These are phyloP conservation scores for Stenotaenia linearis DNA, from an alignment of 2,888 invertebrate genomes.

Conservation along the genomic window DNA sequence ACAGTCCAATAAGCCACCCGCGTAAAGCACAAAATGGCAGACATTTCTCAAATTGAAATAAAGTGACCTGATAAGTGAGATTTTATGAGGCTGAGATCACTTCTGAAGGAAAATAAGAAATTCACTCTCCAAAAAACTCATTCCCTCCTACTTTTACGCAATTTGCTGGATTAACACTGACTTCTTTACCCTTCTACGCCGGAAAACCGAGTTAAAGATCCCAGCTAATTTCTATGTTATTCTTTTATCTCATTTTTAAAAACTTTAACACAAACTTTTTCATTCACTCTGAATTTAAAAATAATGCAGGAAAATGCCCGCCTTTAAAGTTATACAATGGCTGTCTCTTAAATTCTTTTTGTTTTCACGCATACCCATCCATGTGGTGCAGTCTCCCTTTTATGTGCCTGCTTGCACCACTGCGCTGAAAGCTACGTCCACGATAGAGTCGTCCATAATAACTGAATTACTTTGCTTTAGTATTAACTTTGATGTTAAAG, in stretches of 20 bases:
- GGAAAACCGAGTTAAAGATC: too few species aligned
- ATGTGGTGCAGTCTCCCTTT: not conserved
- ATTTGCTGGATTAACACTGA: constrained; percentile 19
- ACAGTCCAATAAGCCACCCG: constrained; percentile 12
- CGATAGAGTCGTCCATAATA: too few species aligned
- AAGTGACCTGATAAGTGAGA: constrained; percentile 23
- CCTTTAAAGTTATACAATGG: too few species aligned
- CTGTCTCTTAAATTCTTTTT: too few species aligned
- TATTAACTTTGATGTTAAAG: too few species aligned
- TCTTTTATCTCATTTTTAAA: too few species aligned
- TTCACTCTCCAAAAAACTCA: not conserved
- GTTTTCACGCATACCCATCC: too few species aligned
- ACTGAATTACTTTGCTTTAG: too few species aligned
- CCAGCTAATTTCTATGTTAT: too few species aligned
- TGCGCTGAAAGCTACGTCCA: not conserved
- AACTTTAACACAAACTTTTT: too few species aligned
- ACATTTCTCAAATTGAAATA: constrained; percentile 24
- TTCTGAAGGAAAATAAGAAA: not conserved
- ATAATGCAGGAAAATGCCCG: not conserved
- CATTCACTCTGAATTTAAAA: not conserved
- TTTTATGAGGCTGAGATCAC: constrained; percentile 6
- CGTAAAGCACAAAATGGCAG: constrained; percentile 24
- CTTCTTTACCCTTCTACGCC: not conserved
- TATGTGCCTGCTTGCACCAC: not conserved
- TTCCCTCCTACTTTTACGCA: not conserved